Evolutionary conservation across 1,140 invertebrate genomes (phyloP), one percentile per base, ranked within the genome.

Genomic region (Zaprionus kolodkinae): DNA sequence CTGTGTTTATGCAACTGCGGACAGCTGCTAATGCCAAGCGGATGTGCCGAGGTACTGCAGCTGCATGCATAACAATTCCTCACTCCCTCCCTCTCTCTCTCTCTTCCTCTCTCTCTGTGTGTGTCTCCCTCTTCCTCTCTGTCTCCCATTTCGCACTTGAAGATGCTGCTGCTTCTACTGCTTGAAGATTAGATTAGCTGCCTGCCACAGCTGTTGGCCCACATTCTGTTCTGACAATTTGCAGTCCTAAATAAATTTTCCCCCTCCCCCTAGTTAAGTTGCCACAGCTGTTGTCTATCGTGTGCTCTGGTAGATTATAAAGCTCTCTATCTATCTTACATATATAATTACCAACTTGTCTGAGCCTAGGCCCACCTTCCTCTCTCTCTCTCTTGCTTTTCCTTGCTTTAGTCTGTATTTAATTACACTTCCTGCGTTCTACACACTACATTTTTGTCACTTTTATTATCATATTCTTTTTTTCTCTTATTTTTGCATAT

Each of bases 341-440:
- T 12, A 21, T 25, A 50, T 50, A 50, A 50, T 50, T 50, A 21
- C n/a, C 17, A 50, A 10, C 15, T 13, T 12, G 4, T 27, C 52
- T 15, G 13, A 55, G 6, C 52, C 30, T 30, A 21, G 4, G 33
- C 35, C 9, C n/a, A 33, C 9, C 33, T 30, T 40, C 15, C 76
- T 2, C 6, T 6, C 27, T 30, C 27, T 30, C 27, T 73, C 72
- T 30, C 6, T 30, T 63, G n/a, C 21, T 30, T 3, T 30, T 1
- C 25, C 27, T 30, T 54, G 76, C 72, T 30, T 4, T 30, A 27
- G 25, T 27, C 4, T 66, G n/a, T 70, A 87, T 79, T 86, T 86
- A 79, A 86, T 86, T 88, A 84, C 76, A 76, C 54, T 72, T 87
- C 75, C 81, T 30, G 33, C 33, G 70, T 72, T 73, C 54, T 72